These are phyloP conservation scores for Oegoconia quadripuncta DNA, from an alignment of 2,888 invertebrate genomes.

Conservation along the genomic window DNA sequence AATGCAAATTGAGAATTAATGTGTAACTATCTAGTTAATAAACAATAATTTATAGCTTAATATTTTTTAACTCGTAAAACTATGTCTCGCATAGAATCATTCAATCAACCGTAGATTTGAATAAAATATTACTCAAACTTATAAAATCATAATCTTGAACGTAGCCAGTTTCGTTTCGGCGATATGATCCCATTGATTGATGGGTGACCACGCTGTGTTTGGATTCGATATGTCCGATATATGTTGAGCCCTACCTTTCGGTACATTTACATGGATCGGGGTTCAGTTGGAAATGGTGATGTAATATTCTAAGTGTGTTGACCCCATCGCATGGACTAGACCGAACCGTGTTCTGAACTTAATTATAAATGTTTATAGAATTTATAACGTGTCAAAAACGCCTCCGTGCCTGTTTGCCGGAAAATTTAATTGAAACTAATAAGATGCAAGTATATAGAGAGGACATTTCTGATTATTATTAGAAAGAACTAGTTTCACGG, in stretches of 20 bases:
- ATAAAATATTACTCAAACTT: slow-evolving; percentile 75
- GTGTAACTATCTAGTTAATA: slow-evolving; percentile 8
- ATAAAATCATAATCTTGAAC: slow-evolving; percentile 71
- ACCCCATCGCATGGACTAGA: slow-evolving; percentile 58
- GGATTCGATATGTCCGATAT: slow-evolving; percentile 39
- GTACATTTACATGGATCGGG: slow-evolving; percentile 15
- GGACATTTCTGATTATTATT: slow-evolving; percentile 24
- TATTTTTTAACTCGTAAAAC: slow-evolving; percentile 39
- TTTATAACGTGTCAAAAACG: slow-evolving; percentile 60
- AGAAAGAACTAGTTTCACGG: slow-evolving; percentile 1
- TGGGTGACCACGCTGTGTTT: slow-evolving; percentile 71
- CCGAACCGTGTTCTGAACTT: slow-evolving; percentile 65
- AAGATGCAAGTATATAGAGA: slow-evolving; percentile 24
- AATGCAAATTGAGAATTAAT: slow-evolving; percentile 41
- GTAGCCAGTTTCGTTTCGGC: slow-evolving; percentile 61
- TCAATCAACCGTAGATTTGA: slow-evolving; percentile 73
- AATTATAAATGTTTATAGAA: slow-evolving; percentile 73
- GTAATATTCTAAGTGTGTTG: slow-evolving; percentile 62
- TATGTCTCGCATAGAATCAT: slow-evolving; percentile 55
- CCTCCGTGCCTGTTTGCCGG: slow-evolving; percentile 54
- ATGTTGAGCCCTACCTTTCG: slow-evolving; percentile 25
- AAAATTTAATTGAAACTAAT: slow-evolving; percentile 48
- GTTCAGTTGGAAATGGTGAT: slow-evolving; percentile 46
- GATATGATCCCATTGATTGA: slow-evolving; percentile 78
- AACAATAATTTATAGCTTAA: slow-evolving; percentile 9